Percentiles rank a stretch among this genome's conserved stretches.
Evolutionary conservation across 2,113 vertebrate species (phyloP).

Genomic region (Bufo gargarizans): DNA sequence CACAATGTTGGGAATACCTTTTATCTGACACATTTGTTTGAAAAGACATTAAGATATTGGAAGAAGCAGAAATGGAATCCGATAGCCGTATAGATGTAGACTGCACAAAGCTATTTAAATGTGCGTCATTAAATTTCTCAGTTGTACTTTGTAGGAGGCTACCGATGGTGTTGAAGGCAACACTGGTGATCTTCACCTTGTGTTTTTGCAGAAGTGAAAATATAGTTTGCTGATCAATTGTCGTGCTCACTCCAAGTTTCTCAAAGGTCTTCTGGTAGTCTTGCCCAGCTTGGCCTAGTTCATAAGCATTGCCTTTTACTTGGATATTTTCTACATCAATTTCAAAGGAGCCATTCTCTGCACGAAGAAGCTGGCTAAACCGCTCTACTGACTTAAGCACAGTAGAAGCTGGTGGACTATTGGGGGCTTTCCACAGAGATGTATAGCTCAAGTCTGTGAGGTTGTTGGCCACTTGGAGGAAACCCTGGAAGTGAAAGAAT

Average conservation of each 20-base stretch:
- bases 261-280: conserved; percentile 64
- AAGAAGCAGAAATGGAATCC: neutral
- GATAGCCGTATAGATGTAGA: conserved; percentile 68
- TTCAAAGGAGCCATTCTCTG: conserved; percentile 40
- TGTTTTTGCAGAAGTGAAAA: conserved; percentile 40
- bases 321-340: conserved; percentile 65
- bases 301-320: conserved; percentile 62
- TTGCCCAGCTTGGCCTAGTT: neutral
- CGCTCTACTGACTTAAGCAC: conserved; percentile 75
- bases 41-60: conserved; percentile 73
- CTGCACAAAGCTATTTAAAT: conserved; percentile 74
- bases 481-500: conserved; percentile 70
- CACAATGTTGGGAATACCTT: conserved; percentile 64
- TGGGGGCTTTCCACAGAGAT: conserved; percentile 52
- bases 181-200: conserved; percentile 64
- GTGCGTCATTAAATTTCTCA: fast-evolving
- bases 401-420: conserved; percentile 58
- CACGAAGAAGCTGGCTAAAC: conserved; percentile 62
- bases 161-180: conserved; percentile 73
- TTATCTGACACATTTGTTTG: conserved; percentile 48
- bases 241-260: conserved; percentile 62
- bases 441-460: conserved; percentile 63
- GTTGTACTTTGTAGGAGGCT: conserved; percentile 62
- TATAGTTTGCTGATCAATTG: conserved; percentile 62
- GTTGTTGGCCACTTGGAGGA: conserved; percentile 73